Evolutionary conservation across 2,113 vertebrate genomes (phyloP).

Genomic region (Vimba vimba): DNA sequence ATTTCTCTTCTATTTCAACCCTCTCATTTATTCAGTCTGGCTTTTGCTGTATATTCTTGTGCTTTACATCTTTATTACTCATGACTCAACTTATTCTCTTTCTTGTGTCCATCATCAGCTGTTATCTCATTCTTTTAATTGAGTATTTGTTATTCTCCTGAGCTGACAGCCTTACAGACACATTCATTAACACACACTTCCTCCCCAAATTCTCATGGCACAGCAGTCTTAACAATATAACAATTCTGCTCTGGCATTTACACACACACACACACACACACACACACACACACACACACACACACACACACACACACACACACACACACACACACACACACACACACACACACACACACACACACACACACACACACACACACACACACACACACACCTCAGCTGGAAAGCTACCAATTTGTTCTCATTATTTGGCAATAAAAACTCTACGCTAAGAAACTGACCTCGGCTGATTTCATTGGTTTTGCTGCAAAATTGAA

Average conservation of each 20-base stretch:
- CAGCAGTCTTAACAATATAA: conserved; percentile 10
- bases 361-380: not conserved
- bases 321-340: not conserved
- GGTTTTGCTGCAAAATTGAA: conserved; percentile 51
- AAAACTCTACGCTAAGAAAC: conserved; percentile 42
- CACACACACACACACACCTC: not conserved
- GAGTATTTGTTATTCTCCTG: conserved; percentile 17
- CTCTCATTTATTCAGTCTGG: not conserved
- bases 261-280: not conserved
- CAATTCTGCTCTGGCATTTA: not conserved
- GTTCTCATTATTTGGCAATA: conserved; percentile 39
- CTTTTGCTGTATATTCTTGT: conserved; percentile 11
- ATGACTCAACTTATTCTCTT: not conserved
- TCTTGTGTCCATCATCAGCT: conserved; percentile 12
- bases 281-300: not conserved
- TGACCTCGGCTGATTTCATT: conserved; percentile 55
- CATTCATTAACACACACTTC: conserved; percentile 5
- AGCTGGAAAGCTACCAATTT: conserved; percentile 40
- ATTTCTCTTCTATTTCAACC: not conserved
- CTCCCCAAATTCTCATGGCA: not conserved
- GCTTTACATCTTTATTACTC: conserved; percentile 17
- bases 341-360: not conserved
- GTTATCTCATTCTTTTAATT: conserved; percentile 14
- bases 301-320: not conserved
- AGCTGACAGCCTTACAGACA: conserved; percentile 4